Evolutionary conservation across 2,113 vertebrate genomes (phyloP).

Genomic region (Gambusia holbrooki): DNA sequence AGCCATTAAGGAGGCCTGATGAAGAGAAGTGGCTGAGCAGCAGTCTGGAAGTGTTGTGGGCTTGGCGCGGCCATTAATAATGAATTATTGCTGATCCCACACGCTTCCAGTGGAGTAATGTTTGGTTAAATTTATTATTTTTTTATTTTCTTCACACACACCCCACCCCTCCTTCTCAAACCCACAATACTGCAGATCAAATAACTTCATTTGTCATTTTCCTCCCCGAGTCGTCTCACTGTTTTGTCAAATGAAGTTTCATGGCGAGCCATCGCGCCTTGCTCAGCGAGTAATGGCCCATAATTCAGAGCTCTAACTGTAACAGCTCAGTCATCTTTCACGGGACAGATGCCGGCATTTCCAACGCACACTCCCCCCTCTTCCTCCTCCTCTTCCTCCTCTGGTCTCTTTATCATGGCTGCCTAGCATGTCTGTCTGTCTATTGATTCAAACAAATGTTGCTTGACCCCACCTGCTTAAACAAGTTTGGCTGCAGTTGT

Average conservation of each 20-base stretch:
- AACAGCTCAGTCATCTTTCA: constrained; percentile 72
- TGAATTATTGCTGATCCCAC: constrained; percentile 62
- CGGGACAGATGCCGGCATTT: constrained; percentile 59
- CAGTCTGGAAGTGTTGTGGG: constrained; percentile 19
- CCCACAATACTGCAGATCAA: constrained; percentile 26
- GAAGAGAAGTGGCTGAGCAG: constrained; percentile 37
- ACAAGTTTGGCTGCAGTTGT: constrained; percentile 63
- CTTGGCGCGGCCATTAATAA: constrained; percentile 55
- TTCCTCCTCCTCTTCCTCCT: background rate
- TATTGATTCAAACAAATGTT: constrained; percentile 70
- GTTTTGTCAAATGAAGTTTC: constrained; percentile 69
- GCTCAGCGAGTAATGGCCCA: constrained; percentile 61
- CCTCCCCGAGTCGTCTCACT: constrained; percentile 50
- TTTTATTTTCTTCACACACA: background rate
- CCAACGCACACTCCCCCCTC: background rate
- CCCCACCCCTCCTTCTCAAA: background rate
- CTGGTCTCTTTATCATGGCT: constrained; percentile 58
- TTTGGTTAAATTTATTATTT: constrained; percentile 28
- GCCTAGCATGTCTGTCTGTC: constrained; percentile 53
- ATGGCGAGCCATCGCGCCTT: constrained; percentile 58
- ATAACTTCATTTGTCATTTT: constrained; percentile 71
- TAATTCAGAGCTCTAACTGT: constrained; percentile 69
- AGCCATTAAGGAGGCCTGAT: constrained; percentile 23
- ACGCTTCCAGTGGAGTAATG: constrained; percentile 57
- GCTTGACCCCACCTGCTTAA: constrained; percentile 65